phyloP scores from a whole-genome alignment of 2,888 invertebrate genomes.

The Aphidius colemani region DNA sequence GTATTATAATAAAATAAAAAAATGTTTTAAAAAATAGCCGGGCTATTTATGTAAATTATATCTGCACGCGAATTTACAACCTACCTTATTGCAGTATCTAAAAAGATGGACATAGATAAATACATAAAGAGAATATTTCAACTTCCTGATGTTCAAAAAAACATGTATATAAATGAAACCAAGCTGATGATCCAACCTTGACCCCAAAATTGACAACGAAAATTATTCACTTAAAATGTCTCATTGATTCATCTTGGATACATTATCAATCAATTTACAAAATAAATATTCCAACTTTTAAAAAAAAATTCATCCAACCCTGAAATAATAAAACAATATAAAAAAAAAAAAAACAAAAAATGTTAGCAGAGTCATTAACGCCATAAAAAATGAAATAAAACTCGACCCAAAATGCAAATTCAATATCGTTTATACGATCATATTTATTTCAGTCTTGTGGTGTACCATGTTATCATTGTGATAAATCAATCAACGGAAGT shows the following conservation, averaged over 20 bases:
- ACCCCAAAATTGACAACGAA: slow-evolving; percentile 14
- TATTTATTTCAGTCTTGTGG: slow-evolving; percentile 1
- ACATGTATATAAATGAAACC: too few species aligned
- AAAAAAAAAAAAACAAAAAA: too few species aligned
- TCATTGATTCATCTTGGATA: too few species aligned
- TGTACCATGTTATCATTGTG: neutral
- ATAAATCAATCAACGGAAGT: slow-evolving; percentile 6
- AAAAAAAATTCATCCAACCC: neutral
- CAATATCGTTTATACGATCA: slow-evolving; percentile 30
- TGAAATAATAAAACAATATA: neutral
- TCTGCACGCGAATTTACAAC: slow-evolving; percentile 50
- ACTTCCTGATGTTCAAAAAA: neutral
- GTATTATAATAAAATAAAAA: too few species aligned
- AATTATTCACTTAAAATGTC: too few species aligned
- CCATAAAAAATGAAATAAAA: neutral
- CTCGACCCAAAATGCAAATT: slow-evolving; percentile 32
- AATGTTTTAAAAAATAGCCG: too few species aligned
- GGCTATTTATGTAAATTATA: slow-evolving; percentile 51
- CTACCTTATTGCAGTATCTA: slow-evolving; percentile 22
- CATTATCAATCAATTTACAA: too few species aligned
- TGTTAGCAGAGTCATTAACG: neutral
- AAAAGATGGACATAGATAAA: slow-evolving; percentile 8
- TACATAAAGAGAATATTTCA: neutral
- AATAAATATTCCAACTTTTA: too few species aligned
- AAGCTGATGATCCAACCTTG: slow-evolving; percentile 20